These are phyloP conservation scores for Nemotelus nigrinus DNA, from an alignment of 2,888 invertebrate species.

Conservation along the genomic window DNA sequence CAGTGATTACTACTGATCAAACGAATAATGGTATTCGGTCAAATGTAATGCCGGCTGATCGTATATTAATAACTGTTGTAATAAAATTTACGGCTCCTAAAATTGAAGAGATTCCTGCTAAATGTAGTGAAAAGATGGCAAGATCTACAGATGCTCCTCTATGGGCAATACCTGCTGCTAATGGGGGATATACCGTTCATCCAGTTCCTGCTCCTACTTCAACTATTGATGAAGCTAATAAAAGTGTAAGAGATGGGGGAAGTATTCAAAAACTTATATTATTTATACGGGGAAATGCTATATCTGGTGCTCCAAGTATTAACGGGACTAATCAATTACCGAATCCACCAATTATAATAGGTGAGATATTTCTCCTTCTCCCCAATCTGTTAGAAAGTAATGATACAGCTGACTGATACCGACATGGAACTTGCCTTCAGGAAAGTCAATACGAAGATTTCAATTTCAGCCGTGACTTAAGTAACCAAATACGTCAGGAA, in stretches of 20 bases:
- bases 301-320: slow-evolving; percentile 81
- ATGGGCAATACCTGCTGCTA: slow-evolving; percentile 73
- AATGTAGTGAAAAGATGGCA: slow-evolving; percentile 79
- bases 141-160: slow-evolving; percentile 76
- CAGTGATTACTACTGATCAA: slow-evolving; percentile 77
- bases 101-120: slow-evolving; percentile 79
- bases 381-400: too few relatives aligned
- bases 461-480: too few relatives aligned
- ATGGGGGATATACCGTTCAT: slow-evolving; percentile 80
- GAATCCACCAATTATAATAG: slow-evolving; percentile 82
- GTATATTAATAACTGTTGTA: slow-evolving; percentile 79
- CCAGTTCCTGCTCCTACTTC: too few relatives aligned
- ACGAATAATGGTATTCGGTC: slow-evolving; percentile 78
- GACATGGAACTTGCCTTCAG: too few relatives aligned
- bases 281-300: slow-evolving; percentile 85
- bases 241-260: slow-evolving; percentile 74
- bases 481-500: too few relatives aligned
- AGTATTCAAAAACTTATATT: slow-evolving; percentile 85
- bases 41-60: slow-evolving; percentile 69
- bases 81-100: slow-evolving; percentile 84
- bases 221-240: slow-evolving; percentile 72
- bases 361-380: slow-evolving; percentile 55
- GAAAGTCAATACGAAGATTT: too few relatives aligned
- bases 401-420: too few relatives aligned
- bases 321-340: slow-evolving; percentile 83